These are phyloP conservation scores for Trichopoda pennipes DNA, from an alignment of 2,888 invertebrate genomes.

Conservation along the genomic window DNA sequence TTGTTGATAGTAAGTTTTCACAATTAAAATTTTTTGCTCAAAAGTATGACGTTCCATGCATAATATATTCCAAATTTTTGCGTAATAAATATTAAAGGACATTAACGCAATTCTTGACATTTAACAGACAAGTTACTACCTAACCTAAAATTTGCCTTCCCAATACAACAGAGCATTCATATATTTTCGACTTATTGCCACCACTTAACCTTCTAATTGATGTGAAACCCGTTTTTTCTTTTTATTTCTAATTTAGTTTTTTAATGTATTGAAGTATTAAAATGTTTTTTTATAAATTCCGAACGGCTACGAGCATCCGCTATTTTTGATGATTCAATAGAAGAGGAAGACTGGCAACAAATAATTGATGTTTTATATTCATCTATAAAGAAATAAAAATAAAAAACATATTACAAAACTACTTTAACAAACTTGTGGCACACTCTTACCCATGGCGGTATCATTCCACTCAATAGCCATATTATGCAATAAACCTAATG, in stretches of 20 bases:
- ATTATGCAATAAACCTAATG: conserved; percentile 75
- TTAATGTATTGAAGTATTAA: conserved; percentile 58
- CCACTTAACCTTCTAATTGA: too few relatives aligned
- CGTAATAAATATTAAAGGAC: too few relatives aligned
- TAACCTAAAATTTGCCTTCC: too few relatives aligned
- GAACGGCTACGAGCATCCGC: conserved; percentile 72
- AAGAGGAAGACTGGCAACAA: neutral
- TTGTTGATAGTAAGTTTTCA: too few relatives aligned
- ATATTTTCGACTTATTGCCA: too few relatives aligned
- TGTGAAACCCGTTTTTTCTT: conserved; percentile 3
- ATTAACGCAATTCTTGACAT: too few relatives aligned
- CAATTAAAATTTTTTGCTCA: too few relatives aligned
- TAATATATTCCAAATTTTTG: too few relatives aligned
- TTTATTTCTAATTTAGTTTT: conserved; percentile 12
- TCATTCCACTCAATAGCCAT: conserved; percentile 78
- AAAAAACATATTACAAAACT: conserved; percentile 16
- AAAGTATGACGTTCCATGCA: too few relatives aligned
- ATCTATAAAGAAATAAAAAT: conserved; percentile 27
- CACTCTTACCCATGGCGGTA: conserved; percentile 71
- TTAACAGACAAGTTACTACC: too few relatives aligned
- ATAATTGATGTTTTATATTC: neutral
- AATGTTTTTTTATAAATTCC: conserved; percentile 74
- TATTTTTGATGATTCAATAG: conserved; percentile 18
- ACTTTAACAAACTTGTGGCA: neutral
- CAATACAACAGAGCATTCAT: too few relatives aligned